A percentile compares a stretch with the other conserved stretches of the same genome.
phyloP scores from a whole-genome alignment of 2,888 invertebrate species.

The Galerucella calmariensis region DNA sequence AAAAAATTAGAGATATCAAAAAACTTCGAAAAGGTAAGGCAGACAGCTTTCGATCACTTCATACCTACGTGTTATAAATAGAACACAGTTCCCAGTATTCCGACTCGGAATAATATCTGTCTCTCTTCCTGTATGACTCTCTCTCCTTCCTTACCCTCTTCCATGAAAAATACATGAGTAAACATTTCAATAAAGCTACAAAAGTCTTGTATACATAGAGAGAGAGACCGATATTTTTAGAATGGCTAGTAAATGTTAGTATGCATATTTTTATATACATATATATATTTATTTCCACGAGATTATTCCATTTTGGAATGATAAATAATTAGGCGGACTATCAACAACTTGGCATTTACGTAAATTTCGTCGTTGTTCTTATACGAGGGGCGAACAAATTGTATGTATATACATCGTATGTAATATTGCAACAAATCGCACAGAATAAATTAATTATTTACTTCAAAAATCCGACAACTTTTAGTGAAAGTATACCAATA shows the following conservation, averaged over 20 bases:
- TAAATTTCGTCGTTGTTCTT: slow-evolving; percentile 21
- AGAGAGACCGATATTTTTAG: slow-evolving; percentile 40
- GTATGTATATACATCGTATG: too few species aligned
- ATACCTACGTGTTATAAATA: slow-evolving; percentile 34
- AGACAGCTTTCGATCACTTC: slow-evolving; percentile 33
- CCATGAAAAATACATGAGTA: slow-evolving; percentile 42
- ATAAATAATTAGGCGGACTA: slow-evolving; percentile 43
- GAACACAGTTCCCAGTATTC: slow-evolving; percentile 31
- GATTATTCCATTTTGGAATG: slow-evolving; percentile 43
- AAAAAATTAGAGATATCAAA: slow-evolving; percentile 20
- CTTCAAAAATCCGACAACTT: too few species aligned
- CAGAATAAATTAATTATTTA: too few species aligned
- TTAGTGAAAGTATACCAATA: background rate
- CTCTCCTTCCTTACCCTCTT: slow-evolving; percentile 37
- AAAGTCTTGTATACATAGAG: slow-evolving; percentile 31
- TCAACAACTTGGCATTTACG: slow-evolving; percentile 33
- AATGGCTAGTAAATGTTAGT: slow-evolving; percentile 37
- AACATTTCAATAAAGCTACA: slow-evolving; percentile 43
- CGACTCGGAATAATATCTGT: slow-evolving; percentile 13
- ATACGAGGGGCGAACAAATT: slow-evolving; percentile 9
- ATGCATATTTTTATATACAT: slow-evolving; percentile 16
- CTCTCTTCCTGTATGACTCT: slow-evolving; percentile 9
- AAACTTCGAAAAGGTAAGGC: slow-evolving; percentile 13
- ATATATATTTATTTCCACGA: slow-evolving; percentile 28
- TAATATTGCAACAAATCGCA: too few species aligned